Conservation (phyloP, 2,113 vertebrate genomes). For the Cettia cetti region DNA sequence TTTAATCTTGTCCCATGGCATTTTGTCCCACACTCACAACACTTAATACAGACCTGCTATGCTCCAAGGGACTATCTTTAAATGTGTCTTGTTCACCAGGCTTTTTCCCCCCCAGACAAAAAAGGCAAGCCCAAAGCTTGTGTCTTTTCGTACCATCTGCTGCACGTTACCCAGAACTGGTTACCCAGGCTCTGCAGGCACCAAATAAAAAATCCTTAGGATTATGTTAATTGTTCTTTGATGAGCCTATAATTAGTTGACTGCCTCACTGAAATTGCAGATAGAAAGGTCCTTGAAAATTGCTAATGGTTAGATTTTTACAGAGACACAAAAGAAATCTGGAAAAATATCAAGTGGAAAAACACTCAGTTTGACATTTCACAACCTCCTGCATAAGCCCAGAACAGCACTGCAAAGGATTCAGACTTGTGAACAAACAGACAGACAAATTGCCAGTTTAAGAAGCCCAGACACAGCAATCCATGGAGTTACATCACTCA, state of each 20-base stretch:
- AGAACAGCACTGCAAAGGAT: constrained; percentile 35
- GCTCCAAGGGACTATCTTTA: background rate
- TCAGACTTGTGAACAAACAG: constrained; percentile 43
- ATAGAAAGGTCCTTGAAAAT: constrained; percentile 12
- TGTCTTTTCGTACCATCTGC: background rate
- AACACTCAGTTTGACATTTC: constrained; percentile 43
- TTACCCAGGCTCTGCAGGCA: background rate
- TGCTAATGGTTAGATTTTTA: background rate
- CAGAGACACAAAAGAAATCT: constrained; percentile 13
- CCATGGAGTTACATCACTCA: background rate
- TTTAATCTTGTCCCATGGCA: background rate
- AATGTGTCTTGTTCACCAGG: background rate
- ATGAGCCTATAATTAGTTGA: constrained; percentile 37
- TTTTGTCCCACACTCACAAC: background rate
- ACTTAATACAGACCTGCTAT: background rate
- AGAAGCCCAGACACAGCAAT: constrained; percentile 20
- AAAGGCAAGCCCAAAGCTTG: background rate
- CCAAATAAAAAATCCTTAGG: background rate
- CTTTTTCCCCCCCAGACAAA: background rate
- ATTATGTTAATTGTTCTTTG: constrained; percentile 31
- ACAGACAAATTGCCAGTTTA: constrained; percentile 37
- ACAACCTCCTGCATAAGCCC: constrained; percentile 23
- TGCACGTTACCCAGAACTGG: background rate
- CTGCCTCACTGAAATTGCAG: background rate
- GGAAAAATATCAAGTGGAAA: constrained; percentile 50